A percentile compares a stretch with the other conserved stretches of the same genome.
These are phyloP conservation scores for Cyanistes caeruleus DNA, from an alignment of 2,113 vertebrate genomes.

Conservation along the genomic window DNA sequence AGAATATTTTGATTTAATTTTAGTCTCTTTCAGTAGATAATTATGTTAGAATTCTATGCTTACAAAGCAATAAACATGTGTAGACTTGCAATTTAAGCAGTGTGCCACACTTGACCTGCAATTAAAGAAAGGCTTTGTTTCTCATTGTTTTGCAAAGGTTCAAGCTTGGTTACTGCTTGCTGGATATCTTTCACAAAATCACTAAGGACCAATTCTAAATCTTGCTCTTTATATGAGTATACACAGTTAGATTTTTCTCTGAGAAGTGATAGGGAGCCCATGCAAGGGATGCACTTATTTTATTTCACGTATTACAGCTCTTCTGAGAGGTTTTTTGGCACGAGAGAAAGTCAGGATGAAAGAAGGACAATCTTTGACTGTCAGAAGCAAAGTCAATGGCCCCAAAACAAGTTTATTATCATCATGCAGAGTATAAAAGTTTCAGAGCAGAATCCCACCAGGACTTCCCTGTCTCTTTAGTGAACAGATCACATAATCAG, in stretches of 20 bases:
- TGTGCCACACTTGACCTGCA: not conserved
- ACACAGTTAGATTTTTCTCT: not conserved
- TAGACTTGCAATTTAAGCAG: not conserved
- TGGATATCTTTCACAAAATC: not conserved
- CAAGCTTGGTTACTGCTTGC: not conserved
- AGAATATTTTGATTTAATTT: not conserved
- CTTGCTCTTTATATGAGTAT: not conserved
- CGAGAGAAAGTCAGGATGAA: not conserved
- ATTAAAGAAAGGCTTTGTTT: not conserved
- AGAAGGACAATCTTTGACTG: not conserved
- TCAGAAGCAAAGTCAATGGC: not conserved
- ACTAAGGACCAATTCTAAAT: not conserved
- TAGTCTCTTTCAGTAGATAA: not conserved
- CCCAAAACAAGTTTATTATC: not conserved
- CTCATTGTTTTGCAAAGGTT: not conserved
- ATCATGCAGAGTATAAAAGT: not conserved
- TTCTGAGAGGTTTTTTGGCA: not conserved
- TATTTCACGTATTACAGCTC: not conserved
- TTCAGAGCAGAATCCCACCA: not conserved
- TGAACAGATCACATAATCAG: not conserved
- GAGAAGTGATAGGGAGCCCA: not conserved
- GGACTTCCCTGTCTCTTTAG: not conserved
- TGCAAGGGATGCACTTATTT: not conserved
- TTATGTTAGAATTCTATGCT: not conserved
- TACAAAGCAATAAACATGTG: not conserved